A percentile compares a stretch with the other conserved stretches of the same genome.
These are phyloP conservation scores for Priocnemis perturbator DNA, from an alignment of 2,888 invertebrate species.

Conservation along the genomic window DNA sequence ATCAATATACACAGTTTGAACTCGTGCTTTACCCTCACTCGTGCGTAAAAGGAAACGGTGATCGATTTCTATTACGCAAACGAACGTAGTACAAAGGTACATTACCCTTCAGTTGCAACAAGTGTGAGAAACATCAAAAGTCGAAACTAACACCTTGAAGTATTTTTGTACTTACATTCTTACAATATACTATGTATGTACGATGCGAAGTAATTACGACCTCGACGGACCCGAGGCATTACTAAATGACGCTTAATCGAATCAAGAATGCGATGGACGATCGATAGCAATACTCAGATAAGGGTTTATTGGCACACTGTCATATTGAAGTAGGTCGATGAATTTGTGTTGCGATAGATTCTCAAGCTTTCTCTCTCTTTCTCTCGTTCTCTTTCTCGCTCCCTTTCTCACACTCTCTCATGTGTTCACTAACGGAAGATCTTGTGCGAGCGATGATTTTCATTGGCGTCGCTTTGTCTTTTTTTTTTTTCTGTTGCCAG, in stretches of 20 bases:
- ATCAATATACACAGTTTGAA: constrained; percentile 2
- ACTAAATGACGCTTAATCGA: constrained; percentile 25
- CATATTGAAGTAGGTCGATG: constrained; percentile 62
- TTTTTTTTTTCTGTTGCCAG: constrained; percentile 34
- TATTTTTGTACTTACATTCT: constrained; percentile 48
- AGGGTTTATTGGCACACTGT: constrained; percentile 72
- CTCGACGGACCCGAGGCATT: constrained; percentile 18
- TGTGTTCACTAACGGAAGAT: constrained; percentile 61
- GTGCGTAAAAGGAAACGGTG: constrained; percentile 13
- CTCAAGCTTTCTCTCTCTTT: constrained; percentile 18
- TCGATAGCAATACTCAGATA: constrained; percentile 45
- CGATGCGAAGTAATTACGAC: constrained; percentile 9
- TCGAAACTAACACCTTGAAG: constrained; percentile 29
- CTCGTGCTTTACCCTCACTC: constrained; percentile 16
- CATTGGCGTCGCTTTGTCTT: no score
- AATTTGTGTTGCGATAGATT: constrained; percentile 53
- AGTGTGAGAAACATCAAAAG: constrained; percentile 37
- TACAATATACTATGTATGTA: constrained; percentile 22
- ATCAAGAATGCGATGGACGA: constrained; percentile 35
- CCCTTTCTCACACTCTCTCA: constrained; percentile 18
- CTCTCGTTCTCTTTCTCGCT: not conserved
- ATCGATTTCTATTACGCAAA: constrained; percentile 18
- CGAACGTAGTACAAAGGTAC: constrained; percentile 8
- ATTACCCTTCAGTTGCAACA: constrained; percentile 31
- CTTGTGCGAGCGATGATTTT: constrained; percentile 55